Evolutionary conservation across 2,797 vertebrate genomes (phyloP), one percentile per base, ranked within the genome.

Genomic region (Pangasius djambal): DNA sequence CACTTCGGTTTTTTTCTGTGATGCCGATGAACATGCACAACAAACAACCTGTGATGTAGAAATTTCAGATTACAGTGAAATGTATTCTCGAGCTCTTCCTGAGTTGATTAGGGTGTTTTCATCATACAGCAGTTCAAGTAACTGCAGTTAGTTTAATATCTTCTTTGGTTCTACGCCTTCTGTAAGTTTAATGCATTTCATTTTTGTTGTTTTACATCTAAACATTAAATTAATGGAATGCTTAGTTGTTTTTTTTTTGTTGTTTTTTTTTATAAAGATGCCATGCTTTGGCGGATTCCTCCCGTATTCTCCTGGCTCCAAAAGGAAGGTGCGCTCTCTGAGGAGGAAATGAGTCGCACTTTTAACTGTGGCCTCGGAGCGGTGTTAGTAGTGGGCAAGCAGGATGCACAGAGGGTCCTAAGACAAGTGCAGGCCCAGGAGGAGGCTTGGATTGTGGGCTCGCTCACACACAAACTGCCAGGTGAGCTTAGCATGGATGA

Each of bases 361-460:
- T 99, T 99, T 92, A 99, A 99, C 94, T 98, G 98, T 20, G 99
- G 99, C 13, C 88, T 99, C 0, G 99, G 98, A 0, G 97, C 97
- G 0, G 95, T 97, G 90, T 94, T 99, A 59, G 96, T 99, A 77
- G 98, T 99, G 0, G 92, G 96, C n/a, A 94, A 95, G 8, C 92
- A 92, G 16, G 92, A 96, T 0, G 95, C 96, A 75, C 96, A 97
- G 92, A 94, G 95, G 85, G 94, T 98, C 12, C 94, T 99, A 8
- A 91, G 88, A 12, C 96, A 97, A 77, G 63, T 99, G 50, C 95
- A 95, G 85, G 95, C 89, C 16, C 95, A 93, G 0, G 94, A 96
- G 25, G 92, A 97, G 15, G 97, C 97, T 74, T 99, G 98, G 98
- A 89, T 97, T 10, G 96, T 99, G 0, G 98, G 99, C 7, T 97